phyloP scores from a whole-genome alignment of 2,888 invertebrate genomes.

The Platycheirus rosarum region DNA sequence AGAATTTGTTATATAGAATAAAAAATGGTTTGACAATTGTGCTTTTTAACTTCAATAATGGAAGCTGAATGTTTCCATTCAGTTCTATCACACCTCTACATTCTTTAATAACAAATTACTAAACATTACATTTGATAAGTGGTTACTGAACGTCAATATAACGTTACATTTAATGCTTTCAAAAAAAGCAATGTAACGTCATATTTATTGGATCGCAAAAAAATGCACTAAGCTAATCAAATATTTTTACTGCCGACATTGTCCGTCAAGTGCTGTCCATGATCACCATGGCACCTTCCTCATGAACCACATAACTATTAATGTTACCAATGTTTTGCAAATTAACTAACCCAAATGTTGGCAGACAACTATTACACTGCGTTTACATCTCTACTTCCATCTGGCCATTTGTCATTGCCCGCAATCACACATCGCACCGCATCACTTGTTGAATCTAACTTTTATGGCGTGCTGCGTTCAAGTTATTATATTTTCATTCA shows the following conservation, averaged over 20 bases:
- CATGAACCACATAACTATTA: conserved; percentile 3
- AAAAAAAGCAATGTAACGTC: too few species aligned
- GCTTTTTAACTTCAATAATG: too few species aligned
- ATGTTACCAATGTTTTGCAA: conserved; percentile 46
- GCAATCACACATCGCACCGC: conserved; percentile 28
- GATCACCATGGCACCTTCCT: conserved; percentile 33
- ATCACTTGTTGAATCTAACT: conserved; percentile 23
- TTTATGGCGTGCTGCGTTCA: conserved; percentile 38
- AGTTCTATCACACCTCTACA: too few species aligned
- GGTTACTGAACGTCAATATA: neutral
- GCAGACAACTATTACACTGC: conserved; percentile 28
- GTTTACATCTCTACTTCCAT: conserved; percentile 59
- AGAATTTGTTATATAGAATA: too few species aligned
- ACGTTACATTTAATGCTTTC: neutral
- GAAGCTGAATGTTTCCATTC: too few species aligned
- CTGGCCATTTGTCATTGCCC: conserved; percentile 58
- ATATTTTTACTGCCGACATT: conserved; percentile 35
- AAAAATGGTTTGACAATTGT: too few species aligned
- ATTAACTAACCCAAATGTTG: conserved; percentile 40
- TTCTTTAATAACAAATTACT: too few species aligned
- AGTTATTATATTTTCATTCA: conserved; percentile 40
- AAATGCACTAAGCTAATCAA: neutral
- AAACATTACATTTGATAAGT: too few species aligned
- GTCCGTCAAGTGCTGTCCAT: conserved; percentile 31
- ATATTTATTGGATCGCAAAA: neutral